A percentile compares a stretch with the other conserved stretches of the same genome.
phyloP scores from a whole-genome alignment of 1,140 invertebrate genomes.

The Pomacea maculata region DNA sequence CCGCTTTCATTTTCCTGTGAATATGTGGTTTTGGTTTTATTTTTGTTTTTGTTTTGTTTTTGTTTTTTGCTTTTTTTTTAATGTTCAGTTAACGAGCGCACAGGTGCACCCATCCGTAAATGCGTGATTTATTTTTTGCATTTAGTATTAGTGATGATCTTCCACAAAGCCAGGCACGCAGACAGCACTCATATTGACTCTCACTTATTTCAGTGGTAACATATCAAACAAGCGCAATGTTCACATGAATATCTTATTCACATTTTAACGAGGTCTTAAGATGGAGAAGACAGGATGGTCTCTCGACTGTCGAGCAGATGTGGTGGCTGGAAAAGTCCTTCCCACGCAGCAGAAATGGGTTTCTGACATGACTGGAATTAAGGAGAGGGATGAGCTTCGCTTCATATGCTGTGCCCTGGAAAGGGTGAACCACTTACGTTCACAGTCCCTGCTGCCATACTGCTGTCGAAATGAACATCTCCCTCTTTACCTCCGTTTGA shows the following conservation, averaged over 20 bases:
- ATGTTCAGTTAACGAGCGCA: neutral
- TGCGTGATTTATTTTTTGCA: neutral
- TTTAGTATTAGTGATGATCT: neutral
- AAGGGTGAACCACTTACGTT: too few relatives aligned
- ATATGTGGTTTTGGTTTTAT: neutral
- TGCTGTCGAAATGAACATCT: too few relatives aligned
- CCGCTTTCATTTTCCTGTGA: too few relatives aligned
- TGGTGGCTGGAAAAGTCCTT: too few relatives aligned
- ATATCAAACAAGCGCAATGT: neutral
- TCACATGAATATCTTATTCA: neutral
- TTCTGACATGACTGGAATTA: too few relatives aligned
- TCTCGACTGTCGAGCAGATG: too few relatives aligned
- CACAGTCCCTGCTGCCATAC: too few relatives aligned
- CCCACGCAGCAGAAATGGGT: too few relatives aligned
- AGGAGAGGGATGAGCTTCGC: too few relatives aligned
- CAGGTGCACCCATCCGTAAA: neutral
- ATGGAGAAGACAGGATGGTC: too few relatives aligned
- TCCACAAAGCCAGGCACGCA: neutral
- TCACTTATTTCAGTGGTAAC: neutral
- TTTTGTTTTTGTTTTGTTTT: neutral
- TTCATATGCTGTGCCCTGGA: too few relatives aligned
- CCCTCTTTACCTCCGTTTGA: too few relatives aligned
- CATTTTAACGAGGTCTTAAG: neutral
- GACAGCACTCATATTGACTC: neutral
- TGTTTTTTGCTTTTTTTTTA: neutral